Evolutionary conservation across 2,113 vertebrate species (phyloP), one percentile per base, ranked within the genome.

Genomic region (Indicator maculatus): DNA sequence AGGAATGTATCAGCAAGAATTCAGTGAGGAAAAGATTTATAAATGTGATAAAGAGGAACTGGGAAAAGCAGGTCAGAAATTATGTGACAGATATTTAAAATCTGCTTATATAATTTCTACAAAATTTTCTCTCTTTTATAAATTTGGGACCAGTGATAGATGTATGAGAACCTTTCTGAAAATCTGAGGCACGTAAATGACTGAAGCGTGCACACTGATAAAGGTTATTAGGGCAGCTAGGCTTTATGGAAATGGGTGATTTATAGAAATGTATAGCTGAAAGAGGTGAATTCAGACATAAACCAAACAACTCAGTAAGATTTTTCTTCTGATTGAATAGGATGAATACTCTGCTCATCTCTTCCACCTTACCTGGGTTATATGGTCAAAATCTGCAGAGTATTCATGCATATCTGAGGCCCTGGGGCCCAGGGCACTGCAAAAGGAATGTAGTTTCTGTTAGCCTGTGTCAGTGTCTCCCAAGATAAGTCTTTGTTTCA

Each of bases 401-500:
- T 45, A 20, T 63, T 16, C 16, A 7, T 6, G 8, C 0, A 1
- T 20, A 13, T 52, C 6, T 78, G 15, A 53, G 79, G 31, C 65
- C 10, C 38, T 73, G 23, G 59, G n/a, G 20, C 31, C 9, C 45
- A 50, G 36, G 33, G 8, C 8, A 44, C 45, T 45, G 23, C 10
- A 75, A 38, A 79, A 95, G 84, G 8, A 83, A 69, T 67, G 41
- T 0, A 14, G 3, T 76, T 95, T 93, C 52, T 79, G 5, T 72
- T 86, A 92, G 24, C 5, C 20, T 85, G 12, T 53, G 44, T 50
- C 96, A 76, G 85, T 77, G 94, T 28, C 85, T 95, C 30, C 45
- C 65, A 81, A 31, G n/a, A 55, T 52, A 80, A 93, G 52, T 24
- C 10, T 31, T 66, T 53, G 20, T 67, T 93, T 92, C 61, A 26